phyloP scores from a whole-genome alignment of 2,888 invertebrate genomes.

The Oxystoma pomonae region DNA sequence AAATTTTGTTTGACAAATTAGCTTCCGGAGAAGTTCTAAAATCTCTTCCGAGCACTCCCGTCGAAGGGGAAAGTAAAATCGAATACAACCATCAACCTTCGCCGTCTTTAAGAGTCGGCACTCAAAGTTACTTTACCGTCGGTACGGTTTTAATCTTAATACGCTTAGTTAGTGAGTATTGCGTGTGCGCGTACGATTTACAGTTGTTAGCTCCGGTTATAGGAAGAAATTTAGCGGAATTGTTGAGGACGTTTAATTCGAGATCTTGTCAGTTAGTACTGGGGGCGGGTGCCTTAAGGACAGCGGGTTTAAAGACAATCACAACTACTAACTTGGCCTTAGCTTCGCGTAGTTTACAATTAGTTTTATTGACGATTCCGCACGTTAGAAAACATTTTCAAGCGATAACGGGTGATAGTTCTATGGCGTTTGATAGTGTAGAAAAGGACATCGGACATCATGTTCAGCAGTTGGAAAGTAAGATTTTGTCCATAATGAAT shows the following conservation, averaged over 20 bases:
- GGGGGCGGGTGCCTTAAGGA: slow-evolving; percentile 93
- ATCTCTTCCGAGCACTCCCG: slow-evolving; percentile 41
- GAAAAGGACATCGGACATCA: slow-evolving; percentile 83
- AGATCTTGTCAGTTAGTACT: slow-evolving; percentile 90
- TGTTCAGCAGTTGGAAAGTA: slow-evolving; percentile 86
- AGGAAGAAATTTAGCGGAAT: slow-evolving; percentile 81
- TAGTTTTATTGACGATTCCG: slow-evolving; percentile 76
- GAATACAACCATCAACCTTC: slow-evolving; percentile 50
- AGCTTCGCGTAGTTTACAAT: slow-evolving; percentile 77
- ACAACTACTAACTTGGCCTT: slow-evolving; percentile 91
- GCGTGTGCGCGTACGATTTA: slow-evolving; percentile 72
- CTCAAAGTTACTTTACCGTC: slow-evolving; percentile 68
- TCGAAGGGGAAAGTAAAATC: slow-evolving; percentile 43
- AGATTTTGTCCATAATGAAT: slow-evolving; percentile 86
- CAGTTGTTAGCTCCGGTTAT: slow-evolving; percentile 76
- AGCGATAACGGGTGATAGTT: slow-evolving; percentile 53
- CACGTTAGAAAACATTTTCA: slow-evolving; percentile 67
- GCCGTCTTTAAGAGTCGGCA: slow-evolving; percentile 46
- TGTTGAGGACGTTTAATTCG: slow-evolving; percentile 83
- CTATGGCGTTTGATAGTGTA: slow-evolving; percentile 62
- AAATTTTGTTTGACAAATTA: slow-evolving; percentile 71
- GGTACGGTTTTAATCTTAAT: slow-evolving; percentile 83
- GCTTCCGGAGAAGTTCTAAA: slow-evolving; percentile 46
- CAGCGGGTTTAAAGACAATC: slow-evolving; percentile 90
- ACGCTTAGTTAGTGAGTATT: slow-evolving; percentile 90